These are phyloP conservation scores for Nowickia ferox DNA, from an alignment of 2,888 invertebrate genomes.

Conservation along the genomic window DNA sequence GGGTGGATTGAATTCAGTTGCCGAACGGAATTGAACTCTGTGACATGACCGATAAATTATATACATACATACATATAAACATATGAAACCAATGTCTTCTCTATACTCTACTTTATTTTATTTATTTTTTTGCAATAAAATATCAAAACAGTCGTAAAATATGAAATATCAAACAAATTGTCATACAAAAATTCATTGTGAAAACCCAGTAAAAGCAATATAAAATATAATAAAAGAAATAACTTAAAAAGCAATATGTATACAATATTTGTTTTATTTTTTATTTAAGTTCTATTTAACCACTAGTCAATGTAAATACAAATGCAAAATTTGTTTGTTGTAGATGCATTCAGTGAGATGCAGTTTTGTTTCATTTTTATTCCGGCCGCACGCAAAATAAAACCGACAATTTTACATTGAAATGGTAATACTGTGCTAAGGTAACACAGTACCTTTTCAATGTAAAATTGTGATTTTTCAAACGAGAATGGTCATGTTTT, in stretches of 20 bases:
- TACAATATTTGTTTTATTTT: conserved; percentile 22
- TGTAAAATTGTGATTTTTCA: no score
- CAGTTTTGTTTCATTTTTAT: no score
- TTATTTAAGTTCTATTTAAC: neutral
- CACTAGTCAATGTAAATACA: neutral
- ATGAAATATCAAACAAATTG: conserved; percentile 20
- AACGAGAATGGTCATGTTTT: no score
- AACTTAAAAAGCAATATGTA: conserved; percentile 59
- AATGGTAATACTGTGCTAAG: no score
- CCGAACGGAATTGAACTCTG: no score
- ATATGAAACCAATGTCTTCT: conserved; percentile 73
- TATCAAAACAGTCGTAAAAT: conserved; percentile 45
- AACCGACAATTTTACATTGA: no score
- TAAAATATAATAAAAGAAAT: conserved; percentile 63
- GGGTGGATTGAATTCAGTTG: no score
- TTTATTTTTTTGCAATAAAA: conserved; percentile 78
- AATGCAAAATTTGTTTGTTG: no score
- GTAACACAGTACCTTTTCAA: no score
- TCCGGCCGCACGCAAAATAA: no score
- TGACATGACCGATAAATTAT: no score
- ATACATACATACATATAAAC: conserved; percentile 64
- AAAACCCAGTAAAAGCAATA: conserved; percentile 58
- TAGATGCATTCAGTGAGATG: no score
- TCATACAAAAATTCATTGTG: conserved; percentile 52
- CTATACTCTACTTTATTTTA: conserved; percentile 77